Evolutionary conservation across 2,888 invertebrate species (phyloP).

Genomic region (Drosophila setosimentum): DNA sequence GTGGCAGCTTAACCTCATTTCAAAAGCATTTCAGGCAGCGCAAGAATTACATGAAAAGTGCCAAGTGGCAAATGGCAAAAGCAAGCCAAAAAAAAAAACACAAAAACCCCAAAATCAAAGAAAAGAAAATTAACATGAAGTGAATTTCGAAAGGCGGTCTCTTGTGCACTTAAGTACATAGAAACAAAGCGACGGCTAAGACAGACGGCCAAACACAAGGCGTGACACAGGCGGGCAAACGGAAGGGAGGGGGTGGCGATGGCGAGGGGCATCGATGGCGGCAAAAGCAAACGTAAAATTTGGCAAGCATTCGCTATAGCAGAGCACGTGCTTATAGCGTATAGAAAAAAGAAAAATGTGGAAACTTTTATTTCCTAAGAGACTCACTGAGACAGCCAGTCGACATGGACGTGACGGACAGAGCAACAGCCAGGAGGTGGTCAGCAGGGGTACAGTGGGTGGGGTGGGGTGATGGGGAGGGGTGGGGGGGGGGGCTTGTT

Average conservation of each 20-base stretch:
- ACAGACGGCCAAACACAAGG: conserved; percentile 4
- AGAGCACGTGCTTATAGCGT: conserved; percentile 72
- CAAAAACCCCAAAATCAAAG: conserved; percentile 66
- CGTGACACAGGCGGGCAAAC: background rate
- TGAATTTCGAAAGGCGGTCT: conserved; percentile 67
- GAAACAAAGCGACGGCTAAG: conserved; percentile 30
- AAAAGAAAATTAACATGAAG: conserved; percentile 76
- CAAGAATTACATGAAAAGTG: conserved; percentile 69
- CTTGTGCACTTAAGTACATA: conserved; percentile 55
- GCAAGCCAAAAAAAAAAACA: conserved; percentile 38
- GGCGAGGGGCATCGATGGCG: conserved; percentile 4
- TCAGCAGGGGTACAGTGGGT: background rate
- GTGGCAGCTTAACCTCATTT: conserved; percentile 70
- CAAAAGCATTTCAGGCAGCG: conserved; percentile 49
- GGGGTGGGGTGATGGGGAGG: no score
- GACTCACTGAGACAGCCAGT: conserved; percentile 70
- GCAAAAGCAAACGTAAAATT: conserved; percentile 54
- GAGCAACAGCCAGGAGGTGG: conserved; percentile 14
- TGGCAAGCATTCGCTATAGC: conserved; percentile 66
- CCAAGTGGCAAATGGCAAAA: conserved; percentile 43
- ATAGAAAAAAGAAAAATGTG: conserved; percentile 52
- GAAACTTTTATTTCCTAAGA: conserved; percentile 76
- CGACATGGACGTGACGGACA: conserved; percentile 68
- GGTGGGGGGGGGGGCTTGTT: no score
- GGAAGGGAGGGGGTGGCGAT: background rate